These are phyloP conservation scores for Tromatobia lineatoria DNA, from an alignment of 2,888 invertebrate genomes.

Conservation along the genomic window DNA sequence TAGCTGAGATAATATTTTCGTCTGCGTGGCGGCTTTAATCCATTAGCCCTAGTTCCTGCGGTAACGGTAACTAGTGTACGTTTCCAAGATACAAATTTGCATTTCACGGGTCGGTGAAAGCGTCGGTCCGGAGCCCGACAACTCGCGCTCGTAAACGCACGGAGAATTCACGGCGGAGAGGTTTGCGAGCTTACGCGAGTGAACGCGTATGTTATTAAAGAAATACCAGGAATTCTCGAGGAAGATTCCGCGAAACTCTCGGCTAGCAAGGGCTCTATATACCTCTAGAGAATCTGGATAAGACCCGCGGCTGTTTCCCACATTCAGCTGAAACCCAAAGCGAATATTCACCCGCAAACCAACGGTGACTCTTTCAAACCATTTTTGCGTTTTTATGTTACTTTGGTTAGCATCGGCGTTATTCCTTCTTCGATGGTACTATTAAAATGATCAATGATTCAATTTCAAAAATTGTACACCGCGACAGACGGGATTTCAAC, in stretches of 20 bases:
- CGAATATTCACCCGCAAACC: slow-evolving; percentile 55
- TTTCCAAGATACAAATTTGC: slow-evolving; percentile 66
- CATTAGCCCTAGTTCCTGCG: slow-evolving; percentile 55
- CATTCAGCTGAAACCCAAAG: slow-evolving; percentile 40
- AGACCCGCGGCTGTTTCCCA: slow-evolving; percentile 32
- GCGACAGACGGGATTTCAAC: background rate
- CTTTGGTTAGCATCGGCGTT: background rate
- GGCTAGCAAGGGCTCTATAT: slow-evolving; percentile 16
- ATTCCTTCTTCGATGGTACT: background rate
- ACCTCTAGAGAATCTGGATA: slow-evolving; percentile 52
- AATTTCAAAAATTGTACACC: background rate
- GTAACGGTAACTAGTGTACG: slow-evolving; percentile 27
- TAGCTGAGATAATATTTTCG: slow-evolving; percentile 44
- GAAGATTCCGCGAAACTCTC: slow-evolving; percentile 62
- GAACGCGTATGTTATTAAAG: slow-evolving; percentile 69
- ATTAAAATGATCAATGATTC: background rate
- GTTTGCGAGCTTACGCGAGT: slow-evolving; percentile 56
- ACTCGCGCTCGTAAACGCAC: slow-evolving; percentile 65
- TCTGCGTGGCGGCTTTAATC: slow-evolving; percentile 49
- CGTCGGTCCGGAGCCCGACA: slow-evolving; percentile 55
- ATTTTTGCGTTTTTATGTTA: slow-evolving; percentile 30
- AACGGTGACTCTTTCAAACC: slow-evolving; percentile 40
- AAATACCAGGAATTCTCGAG: slow-evolving; percentile 66
- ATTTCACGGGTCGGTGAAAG: slow-evolving; percentile 64
- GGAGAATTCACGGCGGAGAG: slow-evolving; percentile 56